These are phyloP conservation scores for Paraescarpia echinospica DNA, from an alignment of 1,140 invertebrate species.

Conservation along the genomic window DNA sequence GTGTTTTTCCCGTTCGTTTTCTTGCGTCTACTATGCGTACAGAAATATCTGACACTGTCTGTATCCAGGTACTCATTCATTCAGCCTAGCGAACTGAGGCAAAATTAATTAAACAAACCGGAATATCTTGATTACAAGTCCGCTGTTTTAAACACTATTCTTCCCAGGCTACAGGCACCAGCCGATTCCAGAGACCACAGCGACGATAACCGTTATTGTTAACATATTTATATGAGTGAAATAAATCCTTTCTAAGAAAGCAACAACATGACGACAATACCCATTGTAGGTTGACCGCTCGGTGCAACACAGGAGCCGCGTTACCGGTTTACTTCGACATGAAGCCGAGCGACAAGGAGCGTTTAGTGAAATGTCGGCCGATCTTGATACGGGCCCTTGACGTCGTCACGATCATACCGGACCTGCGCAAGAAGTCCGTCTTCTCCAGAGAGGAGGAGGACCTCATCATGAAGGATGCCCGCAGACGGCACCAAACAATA, in stretches of 20 bases:
- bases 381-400: conserved; percentile 11
- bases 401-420: not conserved
- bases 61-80: not conserved
- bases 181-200: no score
- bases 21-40: no score
- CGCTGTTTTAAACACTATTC: not conserved
- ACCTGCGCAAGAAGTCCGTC: not conserved
- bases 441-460: conserved; percentile 11
- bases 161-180: no score
- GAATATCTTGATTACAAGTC: not conserved
- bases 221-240: not conserved
- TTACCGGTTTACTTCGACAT: not conserved
- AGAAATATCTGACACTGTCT: no score
- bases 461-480: not conserved
- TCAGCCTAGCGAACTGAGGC: not conserved
- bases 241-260: not conserved
- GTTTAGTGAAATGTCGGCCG: conserved; percentile 1
- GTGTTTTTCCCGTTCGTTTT: no score
- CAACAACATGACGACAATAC: not conserved
- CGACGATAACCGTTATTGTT: not conserved
- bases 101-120: not conserved
- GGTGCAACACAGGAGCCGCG: not conserved
- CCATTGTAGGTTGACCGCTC: not conserved
- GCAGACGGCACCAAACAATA: not conserved
- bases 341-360: conserved; percentile 21